Evolutionary conservation across 2,888 invertebrate genomes (phyloP).

Genomic region (Macaria notata): DNA sequence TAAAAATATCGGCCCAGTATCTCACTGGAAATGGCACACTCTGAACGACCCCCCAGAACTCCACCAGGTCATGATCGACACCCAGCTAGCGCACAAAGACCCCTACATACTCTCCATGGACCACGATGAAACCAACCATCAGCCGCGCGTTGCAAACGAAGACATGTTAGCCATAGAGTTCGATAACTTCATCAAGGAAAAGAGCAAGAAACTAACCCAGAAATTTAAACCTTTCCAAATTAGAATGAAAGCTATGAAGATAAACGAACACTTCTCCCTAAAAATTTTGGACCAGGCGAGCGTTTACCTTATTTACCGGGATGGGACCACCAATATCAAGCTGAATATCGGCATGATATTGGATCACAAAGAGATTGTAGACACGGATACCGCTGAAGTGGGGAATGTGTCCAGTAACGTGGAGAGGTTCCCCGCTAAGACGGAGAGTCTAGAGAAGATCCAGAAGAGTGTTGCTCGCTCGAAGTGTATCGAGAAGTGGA

Average conservation of each 20-base stretch:
- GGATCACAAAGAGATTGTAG: slow-evolving; percentile 77
- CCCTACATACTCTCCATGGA: too few relatives aligned
- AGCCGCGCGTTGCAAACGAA: too few relatives aligned
- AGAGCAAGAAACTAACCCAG: slow-evolving; percentile 63
- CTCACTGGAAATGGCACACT: slow-evolving; percentile 76
- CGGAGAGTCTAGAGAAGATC: too few relatives aligned
- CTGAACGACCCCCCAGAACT: slow-evolving; percentile 71
- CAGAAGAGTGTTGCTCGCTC: too few relatives aligned
- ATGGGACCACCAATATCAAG: slow-evolving; percentile 65
- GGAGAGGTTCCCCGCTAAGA: slow-evolving; percentile 42
- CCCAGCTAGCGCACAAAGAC: slow-evolving; percentile 66
- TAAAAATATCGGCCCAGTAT: slow-evolving; percentile 64
- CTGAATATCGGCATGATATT: slow-evolving; percentile 73
- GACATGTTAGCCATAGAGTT: slow-evolving; percentile 32
- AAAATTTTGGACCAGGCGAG: slow-evolving; percentile 68
- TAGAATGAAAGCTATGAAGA: slow-evolving; percentile 72
- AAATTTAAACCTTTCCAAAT: slow-evolving; percentile 72
- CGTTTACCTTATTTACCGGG: slow-evolving; percentile 64
- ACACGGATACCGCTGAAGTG: slow-evolving; percentile 61
- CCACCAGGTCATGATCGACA: slow-evolving; percentile 74
- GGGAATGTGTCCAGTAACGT: slow-evolving; percentile 53
- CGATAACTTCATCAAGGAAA: slow-evolving; percentile 71
- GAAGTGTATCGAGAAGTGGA: too few relatives aligned
- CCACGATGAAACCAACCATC: too few relatives aligned
- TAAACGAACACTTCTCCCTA: slow-evolving; percentile 70